Evolutionary conservation across 2,113 vertebrate genomes (phyloP).

Genomic region (Cyprinus carpio): DNA sequence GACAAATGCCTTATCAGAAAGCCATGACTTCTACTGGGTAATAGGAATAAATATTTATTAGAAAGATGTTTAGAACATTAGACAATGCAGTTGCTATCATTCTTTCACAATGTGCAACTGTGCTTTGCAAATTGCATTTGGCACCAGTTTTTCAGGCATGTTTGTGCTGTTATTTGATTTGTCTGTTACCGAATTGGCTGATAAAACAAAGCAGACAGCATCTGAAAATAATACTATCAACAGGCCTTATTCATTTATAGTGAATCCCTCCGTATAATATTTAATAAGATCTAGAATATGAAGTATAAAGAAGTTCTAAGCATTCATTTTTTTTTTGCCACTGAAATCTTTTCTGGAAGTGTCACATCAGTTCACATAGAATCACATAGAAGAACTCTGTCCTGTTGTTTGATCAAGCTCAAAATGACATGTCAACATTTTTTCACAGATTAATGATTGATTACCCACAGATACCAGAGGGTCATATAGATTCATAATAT

Average conservation of each 20-base stretch:
- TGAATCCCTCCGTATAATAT: too few relatives aligned
- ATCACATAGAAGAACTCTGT: neutral
- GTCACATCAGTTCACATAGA: too few relatives aligned
- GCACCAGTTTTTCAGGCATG: neutral
- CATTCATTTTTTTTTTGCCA: too few relatives aligned
- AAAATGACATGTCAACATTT: neutral
- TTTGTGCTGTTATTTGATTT: too few relatives aligned
- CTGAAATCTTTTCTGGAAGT: too few relatives aligned
- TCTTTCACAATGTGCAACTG: neutral
- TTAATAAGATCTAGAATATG: too few relatives aligned
- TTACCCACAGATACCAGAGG: neutral
- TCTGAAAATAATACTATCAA: too few relatives aligned
- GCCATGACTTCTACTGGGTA: neutral
- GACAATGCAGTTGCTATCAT: neutral
- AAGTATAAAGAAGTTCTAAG: too few relatives aligned
- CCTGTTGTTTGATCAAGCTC: constrained; percentile 14
- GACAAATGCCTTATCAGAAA: neutral
- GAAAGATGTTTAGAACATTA: neutral
- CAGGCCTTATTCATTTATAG: too few relatives aligned
- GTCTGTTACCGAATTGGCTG: too few relatives aligned
- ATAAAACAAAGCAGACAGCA: too few relatives aligned
- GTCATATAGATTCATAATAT: neutral
- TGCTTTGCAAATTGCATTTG: neutral
- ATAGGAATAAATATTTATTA: neutral
- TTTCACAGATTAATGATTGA: neutral